Conservation (phyloP, 1,140 invertebrate genomes). For the Dendrolimus kikuchii region DNA sequence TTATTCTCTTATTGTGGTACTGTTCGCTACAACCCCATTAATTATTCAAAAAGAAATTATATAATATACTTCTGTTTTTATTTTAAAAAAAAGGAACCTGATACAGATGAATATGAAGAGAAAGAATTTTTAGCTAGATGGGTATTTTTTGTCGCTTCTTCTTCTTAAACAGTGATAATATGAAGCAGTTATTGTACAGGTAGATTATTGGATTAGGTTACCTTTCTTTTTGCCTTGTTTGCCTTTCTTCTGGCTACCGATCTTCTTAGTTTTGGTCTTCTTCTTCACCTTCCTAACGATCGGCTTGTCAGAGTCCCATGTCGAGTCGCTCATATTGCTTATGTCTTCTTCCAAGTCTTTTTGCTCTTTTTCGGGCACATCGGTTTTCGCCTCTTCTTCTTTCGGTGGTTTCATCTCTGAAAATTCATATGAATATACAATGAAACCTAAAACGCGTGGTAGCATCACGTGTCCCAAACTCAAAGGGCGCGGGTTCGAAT, state of each 20-base stretch:
- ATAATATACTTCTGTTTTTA: no score
- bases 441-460: no score
- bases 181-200: neutral
- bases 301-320: constrained; percentile 49
- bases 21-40: no score
- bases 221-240: constrained; percentile 22
- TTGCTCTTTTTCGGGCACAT: constrained; percentile 6
- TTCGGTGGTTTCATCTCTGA: constrained; percentile 35
- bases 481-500: no score
- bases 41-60: no score
- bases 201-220: constrained; percentile 11
- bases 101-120: no score
- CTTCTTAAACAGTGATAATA: neutral
- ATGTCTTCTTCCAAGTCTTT: constrained; percentile 23
- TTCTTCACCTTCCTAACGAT: constrained; percentile 37
- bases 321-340: constrained; percentile 34
- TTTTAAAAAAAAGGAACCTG: no score
- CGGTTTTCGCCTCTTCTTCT: constrained; percentile 27
- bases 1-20: no score
- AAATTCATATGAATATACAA: constrained; percentile 1
- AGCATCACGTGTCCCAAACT: no score
- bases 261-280: constrained; percentile 14
- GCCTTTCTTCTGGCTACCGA: constrained; percentile 23
- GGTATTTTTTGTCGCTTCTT: no score
- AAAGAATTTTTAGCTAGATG: no score